phyloP scores from a whole-genome alignment of 2,797 vertebrate genomes.

The Pyrocephalus nanus region DNA sequence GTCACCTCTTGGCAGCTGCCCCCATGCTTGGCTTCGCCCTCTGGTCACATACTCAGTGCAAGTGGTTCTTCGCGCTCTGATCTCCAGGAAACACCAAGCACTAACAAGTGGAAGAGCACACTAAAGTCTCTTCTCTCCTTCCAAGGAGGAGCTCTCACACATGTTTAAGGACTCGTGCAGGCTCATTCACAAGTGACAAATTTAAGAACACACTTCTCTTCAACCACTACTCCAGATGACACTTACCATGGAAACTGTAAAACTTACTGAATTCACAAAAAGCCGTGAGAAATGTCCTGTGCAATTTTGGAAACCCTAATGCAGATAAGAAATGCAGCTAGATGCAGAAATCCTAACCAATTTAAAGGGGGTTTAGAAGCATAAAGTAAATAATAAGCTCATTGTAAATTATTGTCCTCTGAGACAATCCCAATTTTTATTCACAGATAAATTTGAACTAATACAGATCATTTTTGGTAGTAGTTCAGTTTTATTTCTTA shows the following conservation, averaged over 20 bases:
- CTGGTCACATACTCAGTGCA: neutral
- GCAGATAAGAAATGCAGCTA: neutral
- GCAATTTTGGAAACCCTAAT: neutral
- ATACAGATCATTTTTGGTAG: neutral
- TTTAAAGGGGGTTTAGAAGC: fast-evolving
- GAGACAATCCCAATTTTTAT: neutral
- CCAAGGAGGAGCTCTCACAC: neutral
- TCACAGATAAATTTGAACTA: neutral
- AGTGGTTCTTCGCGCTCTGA: neutral
- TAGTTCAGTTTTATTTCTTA: neutral
- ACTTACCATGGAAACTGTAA: neutral
- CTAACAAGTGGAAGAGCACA: neutral
- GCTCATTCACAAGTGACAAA: neutral
- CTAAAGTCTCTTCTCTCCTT: neutral
- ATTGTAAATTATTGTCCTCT: neutral
- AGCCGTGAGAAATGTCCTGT: neutral
- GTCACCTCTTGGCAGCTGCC: neutral
- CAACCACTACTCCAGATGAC: neutral
- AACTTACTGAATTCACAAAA: neutral
- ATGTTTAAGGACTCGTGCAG: neutral
- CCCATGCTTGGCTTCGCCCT: neutral
- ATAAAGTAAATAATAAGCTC: neutral
- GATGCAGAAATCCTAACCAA: neutral
- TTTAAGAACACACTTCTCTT: neutral
- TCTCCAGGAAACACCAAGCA: neutral